phyloP scores from a whole-genome alignment of 1,140 invertebrate species.

The Coelopa frigida region DNA sequence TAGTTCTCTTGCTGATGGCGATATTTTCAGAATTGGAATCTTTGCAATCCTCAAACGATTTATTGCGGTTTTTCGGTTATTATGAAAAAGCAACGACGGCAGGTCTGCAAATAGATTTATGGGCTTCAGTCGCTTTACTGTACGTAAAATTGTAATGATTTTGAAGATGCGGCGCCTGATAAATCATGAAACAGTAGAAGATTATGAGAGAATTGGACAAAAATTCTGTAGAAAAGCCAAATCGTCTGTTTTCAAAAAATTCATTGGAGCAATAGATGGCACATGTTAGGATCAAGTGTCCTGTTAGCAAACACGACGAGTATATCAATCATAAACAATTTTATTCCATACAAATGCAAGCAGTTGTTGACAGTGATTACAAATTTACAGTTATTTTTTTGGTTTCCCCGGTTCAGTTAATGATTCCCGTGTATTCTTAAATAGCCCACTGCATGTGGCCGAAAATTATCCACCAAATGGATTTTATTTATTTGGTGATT shows the following conservation, averaged over 20 bases:
- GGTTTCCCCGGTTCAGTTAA: constrained; percentile 3
- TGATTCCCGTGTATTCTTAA: constrained; percentile 1
- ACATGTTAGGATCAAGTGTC: constrained; percentile 10
- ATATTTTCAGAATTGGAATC: too few species aligned
- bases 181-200: not conserved
- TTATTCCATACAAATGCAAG: constrained; percentile 6
- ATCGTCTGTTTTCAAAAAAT: not conserved
- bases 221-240: not conserved
- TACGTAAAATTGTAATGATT: too few species aligned
- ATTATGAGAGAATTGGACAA: too few species aligned
- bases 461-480: not conserved
- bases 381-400: constrained; percentile 4
- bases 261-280: constrained; percentile 6
- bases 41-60: too few species aligned
- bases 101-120: too few species aligned
- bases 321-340: constrained; percentile 6
- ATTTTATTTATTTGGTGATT: constrained; percentile 2
- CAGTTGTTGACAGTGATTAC: not conserved
- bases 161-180: not conserved
- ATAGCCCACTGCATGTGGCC: constrained; percentile 1
- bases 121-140: too few species aligned
- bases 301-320: constrained; percentile 4
- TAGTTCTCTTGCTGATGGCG: too few species aligned
- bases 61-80: too few species aligned
- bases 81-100: too few species aligned